Evolutionary conservation across 2,113 vertebrate genomes (phyloP).

Genomic region (Axis porcinus): DNA sequence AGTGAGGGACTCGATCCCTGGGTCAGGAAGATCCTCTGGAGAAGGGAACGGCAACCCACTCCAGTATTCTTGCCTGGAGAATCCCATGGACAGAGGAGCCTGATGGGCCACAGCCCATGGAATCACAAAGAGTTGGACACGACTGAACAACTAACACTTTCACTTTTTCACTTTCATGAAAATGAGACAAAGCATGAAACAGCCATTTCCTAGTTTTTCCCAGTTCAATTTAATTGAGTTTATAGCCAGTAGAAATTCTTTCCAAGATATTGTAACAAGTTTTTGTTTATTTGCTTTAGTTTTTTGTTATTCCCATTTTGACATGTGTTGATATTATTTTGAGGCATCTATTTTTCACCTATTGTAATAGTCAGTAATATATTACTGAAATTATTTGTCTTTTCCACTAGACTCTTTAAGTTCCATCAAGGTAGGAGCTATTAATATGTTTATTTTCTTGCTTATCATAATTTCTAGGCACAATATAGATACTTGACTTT

Average conservation of each 20-base stretch:
- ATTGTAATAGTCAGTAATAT: neutral
- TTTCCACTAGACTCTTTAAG: neutral
- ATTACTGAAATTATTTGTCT: neutral
- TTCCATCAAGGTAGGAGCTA: neutral
- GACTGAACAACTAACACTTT: neutral
- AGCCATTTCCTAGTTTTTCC: neutral
- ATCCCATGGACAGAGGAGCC: neutral
- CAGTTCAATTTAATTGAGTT: neutral
- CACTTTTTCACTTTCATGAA: neutral
- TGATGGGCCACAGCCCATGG: rapidly evolving
- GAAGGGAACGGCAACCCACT: neutral
- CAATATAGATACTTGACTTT: neutral
- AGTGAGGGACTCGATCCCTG: neutral
- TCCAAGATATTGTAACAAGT: neutral
- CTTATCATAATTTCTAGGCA: neutral
- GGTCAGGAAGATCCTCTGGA: neutral
- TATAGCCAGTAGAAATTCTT: neutral
- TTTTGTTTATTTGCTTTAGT: neutral
- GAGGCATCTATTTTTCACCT: neutral
- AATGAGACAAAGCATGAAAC: neutral
- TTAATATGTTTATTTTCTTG: neutral
- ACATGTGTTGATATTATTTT: neutral
- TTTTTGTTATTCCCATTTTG: neutral
- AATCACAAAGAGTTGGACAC: neutral
- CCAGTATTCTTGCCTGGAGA: neutral